Conservation (phyloP, 2,888 invertebrate genomes). For the Venustoraphidia nigricollis region DNA sequence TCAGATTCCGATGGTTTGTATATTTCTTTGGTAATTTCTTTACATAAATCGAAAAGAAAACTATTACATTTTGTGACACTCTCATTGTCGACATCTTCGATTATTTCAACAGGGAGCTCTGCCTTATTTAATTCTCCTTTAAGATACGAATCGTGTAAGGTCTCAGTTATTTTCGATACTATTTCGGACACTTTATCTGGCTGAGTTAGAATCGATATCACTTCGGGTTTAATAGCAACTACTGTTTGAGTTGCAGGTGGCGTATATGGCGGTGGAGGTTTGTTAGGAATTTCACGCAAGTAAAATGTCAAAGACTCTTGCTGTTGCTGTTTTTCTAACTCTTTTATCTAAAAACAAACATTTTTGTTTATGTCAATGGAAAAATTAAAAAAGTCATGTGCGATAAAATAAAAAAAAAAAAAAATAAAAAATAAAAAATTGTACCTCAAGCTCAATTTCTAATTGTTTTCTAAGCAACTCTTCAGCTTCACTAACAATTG, state of each 20-base stretch:
- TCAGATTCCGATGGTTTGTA: slow-evolving; percentile 28
- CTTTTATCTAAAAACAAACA: slow-evolving; percentile 34
- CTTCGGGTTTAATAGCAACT: slow-evolving; percentile 20
- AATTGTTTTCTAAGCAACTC: slow-evolving; percentile 43
- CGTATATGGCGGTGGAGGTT: slow-evolving; percentile 61
- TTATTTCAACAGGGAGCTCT: slow-evolving; percentile 18
- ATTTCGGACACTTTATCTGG: slow-evolving; percentile 30
- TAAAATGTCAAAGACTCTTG: slow-evolving; percentile 37
- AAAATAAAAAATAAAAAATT: slow-evolving; percentile 7
- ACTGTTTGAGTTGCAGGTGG: slow-evolving; percentile 32
- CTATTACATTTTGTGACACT: slow-evolving; percentile 35
- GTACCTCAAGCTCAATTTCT: slow-evolving; percentile 46
- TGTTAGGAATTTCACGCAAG: slow-evolving; percentile 53
- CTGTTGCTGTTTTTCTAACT: slow-evolving; percentile 35
- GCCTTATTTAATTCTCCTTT: slow-evolving; percentile 18
- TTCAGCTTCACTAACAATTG: slow-evolving; percentile 38
- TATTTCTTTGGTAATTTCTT: slow-evolving; percentile 37
- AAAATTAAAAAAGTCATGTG: neutral
- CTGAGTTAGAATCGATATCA: slow-evolving; percentile 27
- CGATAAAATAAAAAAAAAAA: neutral
- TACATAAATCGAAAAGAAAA: slow-evolving; percentile 45
- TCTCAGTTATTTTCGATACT: slow-evolving; percentile 28
- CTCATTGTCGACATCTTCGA: slow-evolving; percentile 21
- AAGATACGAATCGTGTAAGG: slow-evolving; percentile 29
- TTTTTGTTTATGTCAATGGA: neutral